These are phyloP conservation scores for Heliothis subflexa DNA, from an alignment of 1,140 invertebrate genomes.

Conservation along the genomic window DNA sequence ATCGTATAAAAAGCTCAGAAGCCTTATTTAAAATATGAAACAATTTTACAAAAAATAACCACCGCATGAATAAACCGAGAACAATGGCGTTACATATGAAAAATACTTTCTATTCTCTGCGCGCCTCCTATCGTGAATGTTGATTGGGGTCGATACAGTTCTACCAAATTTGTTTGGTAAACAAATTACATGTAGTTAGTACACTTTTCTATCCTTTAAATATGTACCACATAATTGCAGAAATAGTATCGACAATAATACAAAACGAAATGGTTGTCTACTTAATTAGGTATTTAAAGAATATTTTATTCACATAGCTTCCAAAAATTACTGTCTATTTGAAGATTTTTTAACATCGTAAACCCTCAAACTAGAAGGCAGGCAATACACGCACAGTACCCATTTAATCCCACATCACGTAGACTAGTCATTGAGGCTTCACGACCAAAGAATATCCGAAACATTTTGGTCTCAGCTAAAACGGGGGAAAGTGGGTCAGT, in stretches of 20 bases:
- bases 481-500: slow-evolving; percentile 64
- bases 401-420: slow-evolving; percentile 12
- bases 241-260: too few relatives aligned
- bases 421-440: neutral
- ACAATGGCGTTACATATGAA: neutral
- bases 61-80: neutral
- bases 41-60: neutral
- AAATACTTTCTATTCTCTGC: neutral
- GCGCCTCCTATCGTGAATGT: neutral
- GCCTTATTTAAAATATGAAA: neutral
- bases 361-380: neutral
- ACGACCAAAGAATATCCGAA: slow-evolving; percentile 31
- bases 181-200: neutral
- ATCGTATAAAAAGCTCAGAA: neutral
- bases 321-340: too few relatives aligned
- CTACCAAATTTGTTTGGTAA: neutral
- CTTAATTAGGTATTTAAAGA: too few relatives aligned
- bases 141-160: neutral
- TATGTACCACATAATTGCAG: neutral
- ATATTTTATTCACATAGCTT: too few relatives aligned
- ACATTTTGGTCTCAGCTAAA: slow-evolving; percentile 48
- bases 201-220: neutral
- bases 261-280: too few relatives aligned
- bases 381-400: neutral
- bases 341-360: neutral